Conservation (phyloP, 2,113 vertebrate genomes). For the Sapajus apella region DNA sequence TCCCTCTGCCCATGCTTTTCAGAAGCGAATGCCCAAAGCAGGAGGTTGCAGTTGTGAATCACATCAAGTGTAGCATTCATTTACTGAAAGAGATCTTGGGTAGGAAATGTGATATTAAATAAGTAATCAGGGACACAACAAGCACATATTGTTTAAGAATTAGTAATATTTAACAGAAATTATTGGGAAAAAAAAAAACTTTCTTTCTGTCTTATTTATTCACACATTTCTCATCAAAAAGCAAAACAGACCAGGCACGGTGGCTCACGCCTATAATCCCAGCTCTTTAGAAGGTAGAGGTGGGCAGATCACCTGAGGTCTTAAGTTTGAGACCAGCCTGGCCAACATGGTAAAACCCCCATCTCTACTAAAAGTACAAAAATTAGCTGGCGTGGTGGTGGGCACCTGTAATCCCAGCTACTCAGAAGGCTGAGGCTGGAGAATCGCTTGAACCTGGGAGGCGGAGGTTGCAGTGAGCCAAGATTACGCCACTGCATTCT, state of each 20-base stretch:
- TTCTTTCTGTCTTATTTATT: neutral
- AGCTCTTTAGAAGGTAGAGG: too few species aligned
- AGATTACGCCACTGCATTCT: too few species aligned
- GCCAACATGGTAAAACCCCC: too few species aligned
- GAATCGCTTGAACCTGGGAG: too few species aligned
- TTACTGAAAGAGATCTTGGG: neutral
- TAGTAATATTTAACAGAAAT: conserved; percentile 27
- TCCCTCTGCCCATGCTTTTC: neutral
- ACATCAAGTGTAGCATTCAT: neutral
- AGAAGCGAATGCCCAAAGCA: neutral
- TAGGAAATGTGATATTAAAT: neutral
- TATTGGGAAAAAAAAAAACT: neutral
- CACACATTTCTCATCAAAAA: neutral
- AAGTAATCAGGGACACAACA: neutral
- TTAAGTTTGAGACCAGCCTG: too few species aligned
- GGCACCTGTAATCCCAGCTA: too few species aligned
- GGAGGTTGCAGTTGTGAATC: neutral
- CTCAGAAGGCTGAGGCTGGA: too few species aligned
- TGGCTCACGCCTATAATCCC: too few species aligned
- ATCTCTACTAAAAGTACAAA: too few species aligned
- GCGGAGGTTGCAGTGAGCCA: too few species aligned
- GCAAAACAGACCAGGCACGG: neutral
- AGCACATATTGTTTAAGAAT: neutral
- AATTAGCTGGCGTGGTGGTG: too few species aligned
- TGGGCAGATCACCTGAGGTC: too few species aligned